Percentiles rank a stretch among this genome's conserved stretches.
These are phyloP conservation scores for Copsychus sechellarum DNA, from an alignment of 2,113 vertebrate genomes.

Conservation along the genomic window DNA sequence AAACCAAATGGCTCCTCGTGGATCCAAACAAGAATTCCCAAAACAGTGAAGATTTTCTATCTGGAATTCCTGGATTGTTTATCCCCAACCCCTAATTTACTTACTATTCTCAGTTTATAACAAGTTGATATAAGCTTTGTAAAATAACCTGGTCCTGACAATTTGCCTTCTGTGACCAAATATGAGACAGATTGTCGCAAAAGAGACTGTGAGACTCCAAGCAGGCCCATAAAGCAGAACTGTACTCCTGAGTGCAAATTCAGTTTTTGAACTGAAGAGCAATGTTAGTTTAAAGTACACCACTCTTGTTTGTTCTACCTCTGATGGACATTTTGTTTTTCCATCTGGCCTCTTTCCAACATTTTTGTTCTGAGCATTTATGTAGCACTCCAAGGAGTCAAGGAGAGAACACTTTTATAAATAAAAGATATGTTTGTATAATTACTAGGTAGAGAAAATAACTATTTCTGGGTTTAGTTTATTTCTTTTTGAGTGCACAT, in stretches of 20 bases:
- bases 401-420: conserved; percentile 17
- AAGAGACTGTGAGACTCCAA: background rate
- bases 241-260: background rate
- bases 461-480: background rate
- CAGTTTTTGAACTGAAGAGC: background rate
- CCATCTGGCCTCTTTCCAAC: background rate
- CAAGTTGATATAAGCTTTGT: background rate
- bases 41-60: background rate
- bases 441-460: conserved; percentile 23
- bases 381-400: background rate
- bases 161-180: background rate
- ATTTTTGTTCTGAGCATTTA: conserved; percentile 15
- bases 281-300: background rate
- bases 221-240: background rate
- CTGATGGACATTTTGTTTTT: background rate
- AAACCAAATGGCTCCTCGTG: background rate
- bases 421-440: conserved; percentile 35
- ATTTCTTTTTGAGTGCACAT: background rate
- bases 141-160: background rate
- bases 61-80: background rate
- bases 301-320: background rate
- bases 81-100: background rate
- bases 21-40: background rate
- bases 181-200: background rate
- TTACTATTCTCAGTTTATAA: background rate